phyloP scores from a whole-genome alignment of 2,113 vertebrate genomes.

The Scytalopus superciliaris region DNA sequence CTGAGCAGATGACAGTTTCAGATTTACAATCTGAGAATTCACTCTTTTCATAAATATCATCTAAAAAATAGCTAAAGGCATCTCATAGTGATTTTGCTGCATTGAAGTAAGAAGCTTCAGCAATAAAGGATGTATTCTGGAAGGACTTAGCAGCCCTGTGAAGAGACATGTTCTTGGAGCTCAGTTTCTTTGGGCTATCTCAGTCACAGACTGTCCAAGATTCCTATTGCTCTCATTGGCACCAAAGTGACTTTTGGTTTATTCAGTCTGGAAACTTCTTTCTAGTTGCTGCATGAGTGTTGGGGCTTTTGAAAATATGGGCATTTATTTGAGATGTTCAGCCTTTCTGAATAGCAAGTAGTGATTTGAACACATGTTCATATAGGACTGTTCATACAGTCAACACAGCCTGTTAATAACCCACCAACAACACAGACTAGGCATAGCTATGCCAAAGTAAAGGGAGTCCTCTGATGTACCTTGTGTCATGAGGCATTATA shows the following conservation, averaged over 20 bases:
- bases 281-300: neutral
- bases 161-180: neutral
- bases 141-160: neutral
- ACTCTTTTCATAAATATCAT: neutral
- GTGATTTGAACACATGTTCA: neutral
- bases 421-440: neutral
- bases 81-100: neutral
- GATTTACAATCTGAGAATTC: neutral
- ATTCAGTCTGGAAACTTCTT: neutral
- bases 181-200: neutral
- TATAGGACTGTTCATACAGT: neutral
- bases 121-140: neutral
- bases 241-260: neutral
- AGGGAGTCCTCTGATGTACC: neutral
- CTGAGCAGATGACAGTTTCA: neutral
- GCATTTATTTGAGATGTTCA: neutral
- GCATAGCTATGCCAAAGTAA: neutral
- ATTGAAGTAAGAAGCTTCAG: neutral
- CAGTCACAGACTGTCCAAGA: neutral
- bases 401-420: neutral
- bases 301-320: neutral
- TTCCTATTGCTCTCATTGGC: neutral
- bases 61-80: neutral
- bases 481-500: neutral
- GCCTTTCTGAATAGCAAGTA: neutral